Conservation (phyloP, 1,140 invertebrate species). For the Dendrolimus kikuchii region DNA sequence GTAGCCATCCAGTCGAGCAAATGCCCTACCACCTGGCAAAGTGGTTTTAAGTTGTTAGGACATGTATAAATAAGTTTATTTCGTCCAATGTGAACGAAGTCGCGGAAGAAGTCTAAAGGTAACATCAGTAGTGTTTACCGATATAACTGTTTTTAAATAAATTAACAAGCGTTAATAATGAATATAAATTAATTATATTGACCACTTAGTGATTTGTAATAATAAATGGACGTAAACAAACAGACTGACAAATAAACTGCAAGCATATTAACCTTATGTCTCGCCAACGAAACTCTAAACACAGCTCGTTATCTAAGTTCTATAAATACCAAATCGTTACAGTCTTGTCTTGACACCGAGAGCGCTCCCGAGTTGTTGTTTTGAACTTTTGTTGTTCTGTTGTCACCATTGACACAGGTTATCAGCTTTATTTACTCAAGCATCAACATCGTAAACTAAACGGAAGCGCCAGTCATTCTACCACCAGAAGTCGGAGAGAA, state of each 20-base stretch:
- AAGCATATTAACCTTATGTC: slow-evolving; percentile 34
- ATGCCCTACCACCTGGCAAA: too few species aligned
- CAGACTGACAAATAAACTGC: slow-evolving; percentile 12
- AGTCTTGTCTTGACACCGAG: slow-evolving; percentile 37
- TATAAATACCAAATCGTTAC: slow-evolving; percentile 59
- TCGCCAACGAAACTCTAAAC: slow-evolving; percentile 53
- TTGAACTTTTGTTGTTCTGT: slow-evolving; percentile 59
- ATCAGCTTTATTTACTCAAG: slow-evolving; percentile 61
- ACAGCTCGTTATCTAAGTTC: slow-evolving; percentile 54
- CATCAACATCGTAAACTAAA: slow-evolving; percentile 41
- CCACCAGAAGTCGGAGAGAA: slow-evolving; percentile 15
- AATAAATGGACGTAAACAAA: slow-evolving; percentile 1
- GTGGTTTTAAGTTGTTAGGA: too few species aligned
- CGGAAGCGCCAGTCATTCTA: slow-evolving; percentile 47
- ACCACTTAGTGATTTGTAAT: too few species aligned
- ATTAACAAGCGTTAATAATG: too few species aligned
- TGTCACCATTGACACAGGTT: slow-evolving; percentile 58
- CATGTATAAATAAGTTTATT: too few species aligned
- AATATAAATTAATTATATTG: too few species aligned
- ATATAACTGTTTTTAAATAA: too few species aligned
- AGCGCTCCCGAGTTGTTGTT: slow-evolving; percentile 58
- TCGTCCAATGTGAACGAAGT: too few species aligned
- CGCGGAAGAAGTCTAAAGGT: too few species aligned
- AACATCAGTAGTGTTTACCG: too few species aligned
- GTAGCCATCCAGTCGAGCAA: too few species aligned